Conservation (phyloP, 2,888 invertebrate species). For the Trissolcus japonicus region DNA sequence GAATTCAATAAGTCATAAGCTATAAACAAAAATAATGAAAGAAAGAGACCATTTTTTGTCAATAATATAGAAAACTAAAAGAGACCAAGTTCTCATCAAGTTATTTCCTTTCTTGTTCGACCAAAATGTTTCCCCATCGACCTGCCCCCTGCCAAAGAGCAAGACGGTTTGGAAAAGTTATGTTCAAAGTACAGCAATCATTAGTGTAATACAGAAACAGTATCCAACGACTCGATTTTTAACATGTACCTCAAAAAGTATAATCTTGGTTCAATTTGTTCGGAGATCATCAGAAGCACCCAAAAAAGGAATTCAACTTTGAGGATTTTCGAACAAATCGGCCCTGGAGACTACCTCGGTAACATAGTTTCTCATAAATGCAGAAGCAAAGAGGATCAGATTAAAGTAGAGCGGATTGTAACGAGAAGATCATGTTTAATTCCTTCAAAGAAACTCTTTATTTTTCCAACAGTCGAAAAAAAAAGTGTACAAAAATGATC, state of each 20-base stretch:
- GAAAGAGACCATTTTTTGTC: neutral
- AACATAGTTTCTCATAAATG: constrained; percentile 32
- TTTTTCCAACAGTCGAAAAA: neutral
- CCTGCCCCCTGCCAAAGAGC: constrained; percentile 16
- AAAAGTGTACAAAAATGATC: neutral
- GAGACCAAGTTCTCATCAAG: neutral
- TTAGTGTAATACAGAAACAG: constrained; percentile 29
- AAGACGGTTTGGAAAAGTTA: constrained; percentile 34
- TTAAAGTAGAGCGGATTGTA: constrained; percentile 53
- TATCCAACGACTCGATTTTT: constrained; percentile 15
- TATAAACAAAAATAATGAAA: neutral
- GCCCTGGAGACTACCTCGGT: neutral
- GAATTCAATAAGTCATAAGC: neutral
- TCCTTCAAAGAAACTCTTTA: no score
- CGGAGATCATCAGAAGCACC: neutral
- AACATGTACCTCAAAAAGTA: constrained; percentile 3
- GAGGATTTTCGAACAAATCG: neutral
- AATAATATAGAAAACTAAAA: neutral
- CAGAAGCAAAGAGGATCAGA: constrained; percentile 60
- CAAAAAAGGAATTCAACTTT: neutral
- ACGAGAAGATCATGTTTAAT: constrained; percentile 16
- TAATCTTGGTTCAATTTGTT: constrained; percentile 8
- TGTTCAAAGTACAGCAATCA: constrained; percentile 21
- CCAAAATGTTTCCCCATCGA: neutral
- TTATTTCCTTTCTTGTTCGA: neutral